A percentile compares a stretch with the other conserved stretches of the same genome.
Conservation (phyloP, 2,888 invertebrate genomes). For the Habroteleia sp. region DNA sequence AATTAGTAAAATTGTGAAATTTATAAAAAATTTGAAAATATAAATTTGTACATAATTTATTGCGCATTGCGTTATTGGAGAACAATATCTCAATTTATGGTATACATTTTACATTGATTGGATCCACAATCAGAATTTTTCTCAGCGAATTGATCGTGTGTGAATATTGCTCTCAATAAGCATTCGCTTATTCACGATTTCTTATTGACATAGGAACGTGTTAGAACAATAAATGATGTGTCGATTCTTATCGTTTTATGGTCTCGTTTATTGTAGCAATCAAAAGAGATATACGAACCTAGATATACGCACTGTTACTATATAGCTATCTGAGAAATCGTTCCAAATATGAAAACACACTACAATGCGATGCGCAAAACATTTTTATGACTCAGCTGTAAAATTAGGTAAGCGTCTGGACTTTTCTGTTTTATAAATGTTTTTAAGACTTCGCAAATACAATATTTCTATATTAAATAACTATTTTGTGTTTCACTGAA, state of each 20-base stretch:
- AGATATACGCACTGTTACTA: conserved; percentile 47
- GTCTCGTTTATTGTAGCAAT: conserved; percentile 60
- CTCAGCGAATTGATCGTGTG: conserved; percentile 10
- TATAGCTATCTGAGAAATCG: conserved; percentile 40
- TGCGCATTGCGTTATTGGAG: no score
- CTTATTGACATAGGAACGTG: conserved; percentile 55
- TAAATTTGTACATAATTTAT: no score
- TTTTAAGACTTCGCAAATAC: conserved; percentile 17
- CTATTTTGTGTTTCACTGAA: neutral
- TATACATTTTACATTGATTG: no score
- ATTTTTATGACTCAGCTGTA: conserved; percentile 54
- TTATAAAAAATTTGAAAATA: no score
- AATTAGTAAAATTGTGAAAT: no score
- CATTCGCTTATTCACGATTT: conserved; percentile 50
- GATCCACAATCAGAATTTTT: neutral
- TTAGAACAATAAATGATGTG: conserved; percentile 60
- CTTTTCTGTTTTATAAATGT: conserved; percentile 17
- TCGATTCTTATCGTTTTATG: conserved; percentile 60
- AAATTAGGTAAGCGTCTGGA: conserved; percentile 49
- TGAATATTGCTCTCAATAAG: conserved; percentile 35
- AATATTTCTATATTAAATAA: conserved; percentile 1
- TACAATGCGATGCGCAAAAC: conserved; percentile 51
- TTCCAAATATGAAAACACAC: conserved; percentile 49
- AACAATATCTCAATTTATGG: no score
- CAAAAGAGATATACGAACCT: conserved; percentile 57